Evolutionary conservation across 2,113 vertebrate species (phyloP), one percentile per base, ranked within the genome.

Genomic region (Orientallactaga bullata): DNA sequence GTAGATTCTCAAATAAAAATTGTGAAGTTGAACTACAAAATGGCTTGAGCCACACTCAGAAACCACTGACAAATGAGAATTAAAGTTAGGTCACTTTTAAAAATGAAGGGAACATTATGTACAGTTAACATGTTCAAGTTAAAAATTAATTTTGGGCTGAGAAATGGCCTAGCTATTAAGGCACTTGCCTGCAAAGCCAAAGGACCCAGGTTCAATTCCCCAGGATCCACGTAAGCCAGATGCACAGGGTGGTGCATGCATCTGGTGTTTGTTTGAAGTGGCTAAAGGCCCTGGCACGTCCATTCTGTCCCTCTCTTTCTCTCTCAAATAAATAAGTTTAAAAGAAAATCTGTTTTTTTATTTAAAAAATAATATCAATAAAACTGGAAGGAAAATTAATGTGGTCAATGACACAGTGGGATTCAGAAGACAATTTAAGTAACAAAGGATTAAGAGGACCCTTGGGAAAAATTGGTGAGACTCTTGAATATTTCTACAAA

Each of bases 401-500:
- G 17, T 78, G 78, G 79, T 7, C 88, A 79, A 71, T 85, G 85
- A 86, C 47, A 63, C n/a, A 82, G 61, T 79, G 32, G 74, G 47
- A 94, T 47, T 89, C 32, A 61, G 83, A 95, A 74, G 78, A 85
- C 65, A 90, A 88, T 78, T 90, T 88, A 88, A 92, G 71, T 94
- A 92, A 79, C 32, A 92, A 90, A 91, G 66, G 23, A 86, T 76
- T 96, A 55, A 94, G 39, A 83, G 51, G 58, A 55, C 37, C 35
- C 20, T 90, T 23, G 68, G 65, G 68, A 74, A 74, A 79, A 92
- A 85, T 69, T 85, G 35, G 16, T 85, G 51, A 95, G 85, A 32
- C 55, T 95, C 91, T 79, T 66, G 65, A 90, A 86, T 93, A 94
- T 71, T 91, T 94, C 93, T 90, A 91, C 42, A 86, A 35, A 94